phyloP scores from a whole-genome alignment of 2,113 vertebrate species.

The Pseudorhombus dupliciocellatus region DNA sequence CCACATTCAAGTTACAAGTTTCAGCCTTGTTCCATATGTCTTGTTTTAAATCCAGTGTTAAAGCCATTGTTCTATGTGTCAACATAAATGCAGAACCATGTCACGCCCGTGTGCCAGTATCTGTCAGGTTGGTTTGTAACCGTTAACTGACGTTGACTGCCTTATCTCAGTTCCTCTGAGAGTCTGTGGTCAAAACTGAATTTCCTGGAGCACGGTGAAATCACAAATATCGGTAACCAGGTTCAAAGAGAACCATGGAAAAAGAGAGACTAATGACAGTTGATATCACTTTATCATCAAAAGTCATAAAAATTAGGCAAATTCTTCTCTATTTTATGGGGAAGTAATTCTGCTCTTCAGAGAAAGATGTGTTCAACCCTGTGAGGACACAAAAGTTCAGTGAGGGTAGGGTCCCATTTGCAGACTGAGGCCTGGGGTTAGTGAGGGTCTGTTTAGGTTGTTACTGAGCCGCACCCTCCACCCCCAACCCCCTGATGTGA shows the following conservation, averaged over 20 bases:
- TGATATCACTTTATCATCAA: background rate
- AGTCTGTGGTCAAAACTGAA: conserved; percentile 52
- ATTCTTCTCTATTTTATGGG: too few species aligned
- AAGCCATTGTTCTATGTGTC: background rate
- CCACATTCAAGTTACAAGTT: background rate
- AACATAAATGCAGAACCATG: background rate
- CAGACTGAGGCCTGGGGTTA: conserved; percentile 34
- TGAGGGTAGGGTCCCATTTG: conserved; percentile 15
- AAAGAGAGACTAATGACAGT: conserved; percentile 37
- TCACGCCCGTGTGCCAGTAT: background rate
- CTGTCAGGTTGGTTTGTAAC: conserved; percentile 28
- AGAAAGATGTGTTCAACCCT: conserved; percentile 13
- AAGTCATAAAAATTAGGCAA: background rate
- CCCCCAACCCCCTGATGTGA: conserved; percentile 48
- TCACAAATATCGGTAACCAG: background rate
- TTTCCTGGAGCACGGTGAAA: conserved; percentile 21
- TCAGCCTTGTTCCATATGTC: too few species aligned
- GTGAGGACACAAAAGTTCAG: background rate
- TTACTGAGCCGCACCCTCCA: conserved; percentile 48
- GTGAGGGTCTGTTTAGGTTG: conserved; percentile 61
- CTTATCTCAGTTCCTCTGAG: conserved; percentile 63
- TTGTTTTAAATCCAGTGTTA: background rate
- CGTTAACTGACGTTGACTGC: conserved; percentile 38
- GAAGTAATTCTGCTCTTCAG: background rate
- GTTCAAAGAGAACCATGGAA: conserved; percentile 21